These are phyloP conservation scores for Pan paniscus DNA, from an alignment of 2,113 vertebrate genomes.

Conservation along the genomic window DNA sequence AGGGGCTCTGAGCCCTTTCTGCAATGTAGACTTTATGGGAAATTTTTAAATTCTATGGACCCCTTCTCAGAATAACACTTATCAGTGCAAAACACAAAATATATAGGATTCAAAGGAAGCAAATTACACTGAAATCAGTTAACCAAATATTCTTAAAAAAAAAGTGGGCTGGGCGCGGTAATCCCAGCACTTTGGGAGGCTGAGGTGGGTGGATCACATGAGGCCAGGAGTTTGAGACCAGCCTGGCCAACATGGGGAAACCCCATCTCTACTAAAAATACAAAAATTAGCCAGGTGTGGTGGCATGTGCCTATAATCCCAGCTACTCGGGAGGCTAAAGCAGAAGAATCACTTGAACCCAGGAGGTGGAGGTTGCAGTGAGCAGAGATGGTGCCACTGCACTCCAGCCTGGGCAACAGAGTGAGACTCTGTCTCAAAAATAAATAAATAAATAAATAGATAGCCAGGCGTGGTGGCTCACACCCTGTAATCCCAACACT, in stretches of 20 bases:
- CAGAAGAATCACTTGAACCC: not conserved
- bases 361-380: no score
- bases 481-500: no score
- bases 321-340: not conserved
- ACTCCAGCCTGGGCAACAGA: not conserved
- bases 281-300: not conserved
- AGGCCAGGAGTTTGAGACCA: not conserved
- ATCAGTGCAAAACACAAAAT: not conserved
- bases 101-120: not conserved
- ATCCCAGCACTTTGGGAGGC: not conserved
- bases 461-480: no score
- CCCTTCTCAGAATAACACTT: not conserved
- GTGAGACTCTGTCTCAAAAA: not conserved
- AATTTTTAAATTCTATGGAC: not conserved
- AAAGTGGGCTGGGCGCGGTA: no score
- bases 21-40: fast-evolving
- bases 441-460: no score
- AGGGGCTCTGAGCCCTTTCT: not conserved
- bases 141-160: not conserved
- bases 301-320: not conserved
- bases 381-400: not conserved
- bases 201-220: not conserved
- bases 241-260: not conserved
- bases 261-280: not conserved
- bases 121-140: not conserved